Base-by-base conservation (phyloP, 1,140 invertebrate species). In the Lineus longissimus region DNA sequence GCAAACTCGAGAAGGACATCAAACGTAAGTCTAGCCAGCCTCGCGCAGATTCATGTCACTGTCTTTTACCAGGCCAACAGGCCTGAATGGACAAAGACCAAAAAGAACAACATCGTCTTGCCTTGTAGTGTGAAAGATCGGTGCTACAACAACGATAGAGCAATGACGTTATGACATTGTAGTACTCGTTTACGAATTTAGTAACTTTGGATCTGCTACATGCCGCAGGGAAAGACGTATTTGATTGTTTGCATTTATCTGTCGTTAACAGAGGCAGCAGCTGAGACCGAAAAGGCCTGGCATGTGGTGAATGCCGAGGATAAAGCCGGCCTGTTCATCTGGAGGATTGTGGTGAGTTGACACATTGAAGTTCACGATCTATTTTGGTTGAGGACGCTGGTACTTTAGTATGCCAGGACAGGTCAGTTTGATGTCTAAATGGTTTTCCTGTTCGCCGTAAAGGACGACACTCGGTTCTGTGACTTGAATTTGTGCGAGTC, bases 311-410 rank as follows among this genome's bases (percentile, higher is more conserved):
- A 51, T 51, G 76, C 76, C 36, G 82, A 82, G 13, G 63, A 76
- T 59, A 70, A 77, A 65, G 67, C 78, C 15, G 83, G 83, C 9
- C 59, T 82, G 0, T 70, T 77, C 56, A 79, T 84, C 45, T 84
- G 83, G 83, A 73, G 83, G 69, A 81, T 84, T 65, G 83, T 82
- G 73, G 76, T 77, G 59, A 58, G 74, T 69, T 2, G n/a, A 31
- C 43, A 27, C 55, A 64, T 23, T 31, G 17, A 51, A 15, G 31
- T 13, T 15, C 15, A 56, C 15, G 22, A 22, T 31, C n/a, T 15
- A 61, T 25, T 47, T 36, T 36, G 43, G 45, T 6, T 45, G 58
- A 59, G 33, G 63, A 2, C 59, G n/a, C n/a, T n/a, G n/a, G n/a
- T n/a, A n/a, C n/a, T n/a, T n/a, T n/a, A n/a, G n/a, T n/a, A n/a